phyloP scores from a whole-genome alignment of 2,113 vertebrate species.

The Leptodactylus fuscus region DNA sequence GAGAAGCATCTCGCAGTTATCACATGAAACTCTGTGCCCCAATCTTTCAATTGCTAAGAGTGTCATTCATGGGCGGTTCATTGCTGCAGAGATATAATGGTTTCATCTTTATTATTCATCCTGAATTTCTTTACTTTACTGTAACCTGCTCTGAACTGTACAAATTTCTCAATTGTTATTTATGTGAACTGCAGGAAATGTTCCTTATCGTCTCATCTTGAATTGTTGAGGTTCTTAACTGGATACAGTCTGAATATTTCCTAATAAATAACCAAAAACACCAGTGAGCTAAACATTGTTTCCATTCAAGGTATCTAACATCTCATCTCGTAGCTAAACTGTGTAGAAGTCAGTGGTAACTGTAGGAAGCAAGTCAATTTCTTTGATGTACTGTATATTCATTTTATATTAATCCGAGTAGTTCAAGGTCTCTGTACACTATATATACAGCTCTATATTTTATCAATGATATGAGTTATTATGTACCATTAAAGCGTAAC shows the following conservation, averaged over 20 bases:
- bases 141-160: background rate
- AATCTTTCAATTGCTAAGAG: too few species aligned
- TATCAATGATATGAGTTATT: background rate
- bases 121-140: too few species aligned
- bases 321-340: background rate
- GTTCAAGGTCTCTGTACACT: background rate
- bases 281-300: background rate
- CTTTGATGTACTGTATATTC: background rate
- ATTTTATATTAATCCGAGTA: background rate
- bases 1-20: too few species aligned
- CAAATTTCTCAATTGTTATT: background rate
- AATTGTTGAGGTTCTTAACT: background rate
- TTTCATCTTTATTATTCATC: too few species aligned
- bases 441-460: background rate
- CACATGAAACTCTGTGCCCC: too few species aligned
- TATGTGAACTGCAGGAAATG: too few species aligned
- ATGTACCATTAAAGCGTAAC: background rate
- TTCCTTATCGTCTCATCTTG: too few species aligned
- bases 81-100: background rate
- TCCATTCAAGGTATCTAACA: background rate
- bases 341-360: background rate
- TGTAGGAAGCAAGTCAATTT: background rate
- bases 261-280: constrained; percentile 3
- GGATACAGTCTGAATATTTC: background rate
- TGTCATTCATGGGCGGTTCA: too few species aligned